Evolutionary conservation across 2,888 invertebrate species (phyloP).

Genomic region (Itoplectis maculator): DNA sequence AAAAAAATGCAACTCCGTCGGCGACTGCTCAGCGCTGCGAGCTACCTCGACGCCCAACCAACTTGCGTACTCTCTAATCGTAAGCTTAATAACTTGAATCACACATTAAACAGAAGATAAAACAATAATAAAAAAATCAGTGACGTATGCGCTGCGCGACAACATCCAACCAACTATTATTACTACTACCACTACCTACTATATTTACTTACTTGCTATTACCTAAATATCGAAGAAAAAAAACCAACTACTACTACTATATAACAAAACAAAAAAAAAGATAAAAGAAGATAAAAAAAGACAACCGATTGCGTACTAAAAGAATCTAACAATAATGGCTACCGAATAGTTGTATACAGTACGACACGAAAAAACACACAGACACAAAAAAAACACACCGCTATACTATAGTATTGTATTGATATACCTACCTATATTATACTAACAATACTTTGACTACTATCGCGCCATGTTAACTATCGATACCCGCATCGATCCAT

Average conservation of each 20-base stretch:
- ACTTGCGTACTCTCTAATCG: slow-evolving; percentile 48
- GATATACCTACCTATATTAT: slow-evolving; percentile 42
- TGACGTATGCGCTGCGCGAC: slow-evolving; percentile 45
- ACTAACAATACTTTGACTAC: slow-evolving; percentile 58
- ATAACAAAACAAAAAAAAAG: slow-evolving; percentile 41
- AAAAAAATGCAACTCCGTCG: neutral
- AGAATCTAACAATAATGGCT: slow-evolving; percentile 52
- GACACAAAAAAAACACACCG: neutral
- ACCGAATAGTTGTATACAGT: slow-evolving; percentile 45
- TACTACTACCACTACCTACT: slow-evolving; percentile 59
- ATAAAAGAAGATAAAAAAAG: slow-evolving; percentile 5
- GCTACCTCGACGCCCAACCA: slow-evolving; percentile 6
- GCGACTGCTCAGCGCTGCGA: slow-evolving; percentile 13
- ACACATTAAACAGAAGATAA: slow-evolving; percentile 9
- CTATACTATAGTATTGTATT: slow-evolving; percentile 37
- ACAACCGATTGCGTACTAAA: slow-evolving; percentile 47
- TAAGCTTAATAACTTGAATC: slow-evolving; percentile 52
- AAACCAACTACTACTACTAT: slow-evolving; percentile 55
- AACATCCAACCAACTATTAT: slow-evolving; percentile 57
- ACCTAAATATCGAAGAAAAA: slow-evolving; percentile 56
- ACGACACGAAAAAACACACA: slow-evolving; percentile 9
- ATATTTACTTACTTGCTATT: slow-evolving; percentile 66
- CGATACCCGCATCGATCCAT: slow-evolving; percentile 59
- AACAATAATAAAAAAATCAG: slow-evolving; percentile 10
- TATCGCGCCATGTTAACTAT: slow-evolving; percentile 61